Evolutionary conservation across 1,140 invertebrate species (phyloP).

Genomic region (Sitobion miscanthi): DNA sequence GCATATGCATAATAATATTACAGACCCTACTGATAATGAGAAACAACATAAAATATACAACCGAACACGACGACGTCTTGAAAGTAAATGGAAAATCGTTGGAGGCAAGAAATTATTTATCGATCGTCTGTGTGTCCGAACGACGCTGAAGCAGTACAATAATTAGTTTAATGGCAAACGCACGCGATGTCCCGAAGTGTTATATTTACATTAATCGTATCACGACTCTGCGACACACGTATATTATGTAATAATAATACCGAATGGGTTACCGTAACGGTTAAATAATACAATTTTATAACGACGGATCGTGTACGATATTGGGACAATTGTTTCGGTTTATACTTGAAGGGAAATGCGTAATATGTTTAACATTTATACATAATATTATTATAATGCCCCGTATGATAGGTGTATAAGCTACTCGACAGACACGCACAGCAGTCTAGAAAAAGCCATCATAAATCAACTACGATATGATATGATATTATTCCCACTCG

Average conservation of each 20-base stretch:
- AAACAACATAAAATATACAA: neutral
- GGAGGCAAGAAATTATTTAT: neutral
- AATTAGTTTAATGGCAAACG: neutral
- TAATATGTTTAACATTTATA: neutral
- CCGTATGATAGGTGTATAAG: neutral
- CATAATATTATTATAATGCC: neutral
- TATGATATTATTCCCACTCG: neutral
- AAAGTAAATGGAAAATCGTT: neutral
- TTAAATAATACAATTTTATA: neutral
- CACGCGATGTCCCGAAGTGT: neutral
- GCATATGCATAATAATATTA: neutral
- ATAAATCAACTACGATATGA: neutral
- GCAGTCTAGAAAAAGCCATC: neutral
- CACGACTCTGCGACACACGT: neutral
- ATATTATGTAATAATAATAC: neutral
- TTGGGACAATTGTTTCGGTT: neutral
- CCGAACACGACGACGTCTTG: neutral
- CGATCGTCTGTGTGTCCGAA: neutral
- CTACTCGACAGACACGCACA: neutral
- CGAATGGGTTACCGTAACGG: neutral
- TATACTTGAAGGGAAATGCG: no score
- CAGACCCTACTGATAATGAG: neutral
- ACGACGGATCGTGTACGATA: neutral
- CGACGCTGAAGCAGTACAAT: neutral
- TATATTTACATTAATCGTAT: slow-evolving; percentile 18